These are phyloP conservation scores for Jaculus jaculus DNA, from an alignment of 2,113 vertebrate genomes.

Conservation along the genomic window DNA sequence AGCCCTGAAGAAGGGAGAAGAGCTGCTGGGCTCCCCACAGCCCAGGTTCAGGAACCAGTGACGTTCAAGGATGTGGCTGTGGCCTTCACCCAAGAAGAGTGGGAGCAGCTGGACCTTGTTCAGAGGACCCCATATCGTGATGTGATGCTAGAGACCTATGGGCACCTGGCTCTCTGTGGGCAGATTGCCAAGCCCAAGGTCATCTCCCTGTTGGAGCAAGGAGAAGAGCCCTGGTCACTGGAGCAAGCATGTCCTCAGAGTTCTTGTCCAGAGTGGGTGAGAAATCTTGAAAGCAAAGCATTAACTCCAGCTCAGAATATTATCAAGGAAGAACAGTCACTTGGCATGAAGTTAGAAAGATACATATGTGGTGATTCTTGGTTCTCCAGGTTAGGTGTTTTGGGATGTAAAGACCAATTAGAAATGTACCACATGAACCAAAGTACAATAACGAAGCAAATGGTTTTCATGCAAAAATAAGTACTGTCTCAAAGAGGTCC, in stretches of 20 bases:
- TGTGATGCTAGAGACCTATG: no score
- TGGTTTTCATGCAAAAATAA: slow-evolving; percentile 75
- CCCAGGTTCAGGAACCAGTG: slow-evolving; percentile 64
- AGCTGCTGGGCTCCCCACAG: neutral
- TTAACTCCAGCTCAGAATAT: slow-evolving; percentile 52
- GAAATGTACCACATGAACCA: slow-evolving; percentile 67
- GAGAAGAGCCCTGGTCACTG: slow-evolving; percentile 64
- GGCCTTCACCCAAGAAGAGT: no score
- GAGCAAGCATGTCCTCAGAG: neutral
- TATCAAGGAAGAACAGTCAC: slow-evolving; percentile 52
- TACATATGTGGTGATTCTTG: slow-evolving; percentile 67
- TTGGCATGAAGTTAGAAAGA: slow-evolving; percentile 65
- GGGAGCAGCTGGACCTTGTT: no score
- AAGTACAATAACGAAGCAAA: slow-evolving; percentile 64
- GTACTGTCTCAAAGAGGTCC: slow-evolving; percentile 61
- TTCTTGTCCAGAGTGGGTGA: slow-evolving; percentile 63
- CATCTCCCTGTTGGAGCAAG: slow-evolving; percentile 75
- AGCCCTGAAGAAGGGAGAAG: neutral
- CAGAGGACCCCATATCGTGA: no score
- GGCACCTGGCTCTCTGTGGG: no score
- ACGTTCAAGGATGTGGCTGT: no score
- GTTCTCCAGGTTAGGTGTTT: slow-evolving; percentile 71
- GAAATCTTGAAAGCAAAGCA: slow-evolving; percentile 56
- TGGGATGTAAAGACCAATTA: slow-evolving; percentile 68
- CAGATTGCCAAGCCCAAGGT: slow-evolving; percentile 69